Conservation (phyloP, 2,797 vertebrate genomes). For the Microchirus variegatus region DNA sequence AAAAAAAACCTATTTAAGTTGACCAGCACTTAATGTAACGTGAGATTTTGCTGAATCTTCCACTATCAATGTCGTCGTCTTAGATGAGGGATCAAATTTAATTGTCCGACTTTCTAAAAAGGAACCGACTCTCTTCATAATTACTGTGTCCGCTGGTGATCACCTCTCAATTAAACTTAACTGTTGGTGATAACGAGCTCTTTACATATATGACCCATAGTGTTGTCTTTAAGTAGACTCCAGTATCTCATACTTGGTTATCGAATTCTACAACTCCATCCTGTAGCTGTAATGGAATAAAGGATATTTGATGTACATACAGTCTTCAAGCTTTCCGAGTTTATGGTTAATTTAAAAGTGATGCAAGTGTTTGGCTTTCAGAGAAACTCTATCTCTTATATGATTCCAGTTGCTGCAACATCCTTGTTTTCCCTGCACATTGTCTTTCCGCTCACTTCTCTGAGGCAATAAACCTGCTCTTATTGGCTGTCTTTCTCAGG, state of each 20-base stretch:
- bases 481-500: slow-evolving; percentile 62
- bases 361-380: slow-evolving; percentile 7
- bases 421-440: slow-evolving; percentile 41
- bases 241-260: not conserved
- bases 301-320: not conserved
- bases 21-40: too few species aligned
- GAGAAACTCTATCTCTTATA: not conserved
- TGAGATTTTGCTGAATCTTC: not conserved
- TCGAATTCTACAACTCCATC: too few species aligned
- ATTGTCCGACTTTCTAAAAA: not conserved
- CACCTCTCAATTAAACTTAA: not conserved
- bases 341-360: slow-evolving; percentile 2
- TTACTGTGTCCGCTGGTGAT: not conserved
- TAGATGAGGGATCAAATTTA: not conserved
- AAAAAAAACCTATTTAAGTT: not conserved
- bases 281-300: not conserved
- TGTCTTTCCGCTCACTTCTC: slow-evolving; percentile 53
- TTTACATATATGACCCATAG: not conserved
- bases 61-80: not conserved
- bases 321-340: not conserved
- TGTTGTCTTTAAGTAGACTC: not conserved
- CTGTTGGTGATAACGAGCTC: not conserved
- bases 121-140: not conserved
- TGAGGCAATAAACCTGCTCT: slow-evolving; percentile 59
- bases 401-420: slow-evolving; percentile 2